phyloP scores from a whole-genome alignment of 2,797 vertebrate species.

The Hyperoplus lanceolatus region DNA sequence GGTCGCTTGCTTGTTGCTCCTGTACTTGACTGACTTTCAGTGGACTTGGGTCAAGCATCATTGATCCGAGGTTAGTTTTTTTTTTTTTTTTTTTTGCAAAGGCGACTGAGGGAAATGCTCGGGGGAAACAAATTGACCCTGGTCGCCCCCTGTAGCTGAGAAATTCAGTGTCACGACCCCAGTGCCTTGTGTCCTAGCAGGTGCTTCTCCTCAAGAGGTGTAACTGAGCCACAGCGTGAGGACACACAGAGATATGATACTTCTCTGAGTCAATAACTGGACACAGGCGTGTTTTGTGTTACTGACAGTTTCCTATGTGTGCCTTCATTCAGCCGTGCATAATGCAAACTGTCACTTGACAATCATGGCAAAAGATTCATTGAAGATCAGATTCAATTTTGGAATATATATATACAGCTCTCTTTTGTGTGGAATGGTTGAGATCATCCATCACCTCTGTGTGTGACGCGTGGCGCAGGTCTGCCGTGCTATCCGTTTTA shows the following conservation, averaged over 20 bases:
- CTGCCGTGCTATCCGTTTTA: conserved; percentile 51
- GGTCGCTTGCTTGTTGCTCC: conserved; percentile 33
- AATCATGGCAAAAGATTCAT: conserved; percentile 21
- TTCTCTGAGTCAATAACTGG: conserved; percentile 52
- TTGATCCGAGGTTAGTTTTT: conserved; percentile 51
- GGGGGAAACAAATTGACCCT: conserved; percentile 64
- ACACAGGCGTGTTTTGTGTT: conserved; percentile 49
- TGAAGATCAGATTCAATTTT: conserved; percentile 29
- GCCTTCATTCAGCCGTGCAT: conserved; percentile 29
- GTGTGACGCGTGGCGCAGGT: conserved; percentile 70
- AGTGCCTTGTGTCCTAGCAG: conserved; percentile 57
- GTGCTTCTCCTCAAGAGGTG: conserved; percentile 57
- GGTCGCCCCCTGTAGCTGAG: conserved; percentile 41
- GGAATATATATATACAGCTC: conserved; percentile 1
- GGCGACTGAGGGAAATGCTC: conserved; percentile 53
- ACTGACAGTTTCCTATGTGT: conserved; percentile 54
- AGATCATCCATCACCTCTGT: conserved; percentile 69
- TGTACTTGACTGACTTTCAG: conserved; percentile 53
- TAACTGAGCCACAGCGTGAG: conserved; percentile 53
- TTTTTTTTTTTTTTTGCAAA: conserved; percentile 8
- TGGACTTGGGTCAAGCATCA: conserved; percentile 63
- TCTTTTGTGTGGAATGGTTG: conserved; percentile 28
- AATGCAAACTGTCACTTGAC: conserved; percentile 39
- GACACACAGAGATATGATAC: conserved; percentile 65
- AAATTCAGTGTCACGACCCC: conserved; percentile 58